Evolutionary conservation across 1,140 invertebrate genomes (phyloP), one percentile per base, ranked within the genome.

Genomic region (Drosophila tsacasi): DNA sequence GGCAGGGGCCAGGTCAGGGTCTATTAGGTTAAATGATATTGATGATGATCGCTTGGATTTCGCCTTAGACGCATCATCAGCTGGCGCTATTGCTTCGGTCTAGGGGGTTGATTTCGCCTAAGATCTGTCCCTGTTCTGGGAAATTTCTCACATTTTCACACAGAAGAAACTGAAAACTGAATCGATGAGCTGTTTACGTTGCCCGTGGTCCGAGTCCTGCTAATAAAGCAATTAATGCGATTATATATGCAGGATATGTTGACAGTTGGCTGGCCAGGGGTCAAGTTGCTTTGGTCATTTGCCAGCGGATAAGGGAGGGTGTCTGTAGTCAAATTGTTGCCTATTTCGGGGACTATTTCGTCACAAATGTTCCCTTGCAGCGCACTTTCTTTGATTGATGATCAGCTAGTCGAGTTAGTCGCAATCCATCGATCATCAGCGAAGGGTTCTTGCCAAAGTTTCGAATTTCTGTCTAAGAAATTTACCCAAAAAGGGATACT

Each of bases 11-110:
- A 72, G 85, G 85, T 89, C 85, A 89, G 85, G 83, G 87, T 76
- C 87, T 75, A 91, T 91, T 91, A 91, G 87, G 87, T 91, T 91
- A 91, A 91, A 91, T 84, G 81, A 91, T 91, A 90, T 90, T 90
- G 85, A 90, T 90, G 85, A 89, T 83, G 73, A 80, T 80, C 63
- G 49, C 64, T 49, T 46, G 37, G 52, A 59, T 63, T 19, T 42
- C 23, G 32, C 32, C 32, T 46, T n/a, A 23, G 35, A 10, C 55
- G 74, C 47, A 27, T 49, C 47, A 89, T 89, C 84, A 89, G 85
- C 81, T 89, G 81, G 83, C 72, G 35, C 61, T 58, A 25, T 64
- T 37, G 47, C 40, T 35, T n/a, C 19, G 13, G 4, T 35, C 23
- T 27, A 50, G 66, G 68, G 80, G 84, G 81, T 77, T 81, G 63